phyloP scores from a whole-genome alignment of 2,888 invertebrate species.

The Lypha dubia region DNA sequence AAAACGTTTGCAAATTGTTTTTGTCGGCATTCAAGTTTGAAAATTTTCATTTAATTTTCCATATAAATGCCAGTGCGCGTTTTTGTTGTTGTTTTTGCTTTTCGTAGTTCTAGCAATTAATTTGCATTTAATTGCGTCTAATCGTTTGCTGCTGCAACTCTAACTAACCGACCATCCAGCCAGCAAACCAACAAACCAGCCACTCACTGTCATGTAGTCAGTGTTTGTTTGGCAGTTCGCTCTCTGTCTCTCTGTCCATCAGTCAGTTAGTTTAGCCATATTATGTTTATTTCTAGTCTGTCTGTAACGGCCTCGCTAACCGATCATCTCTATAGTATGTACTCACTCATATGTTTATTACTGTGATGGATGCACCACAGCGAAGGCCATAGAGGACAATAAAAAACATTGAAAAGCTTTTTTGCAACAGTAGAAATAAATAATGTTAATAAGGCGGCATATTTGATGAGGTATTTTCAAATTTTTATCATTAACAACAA shows the following conservation, averaged over 20 bases:
- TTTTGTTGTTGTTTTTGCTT: neutral
- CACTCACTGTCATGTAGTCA: constrained; percentile 55
- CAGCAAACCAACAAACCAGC: neutral
- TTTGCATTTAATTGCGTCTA: constrained; percentile 74
- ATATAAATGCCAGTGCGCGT: constrained; percentile 58
- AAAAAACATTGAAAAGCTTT: constrained; percentile 61
- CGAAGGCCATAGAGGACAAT: constrained; percentile 34
- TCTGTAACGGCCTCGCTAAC: constrained; percentile 34
- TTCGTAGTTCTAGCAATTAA: constrained; percentile 72
- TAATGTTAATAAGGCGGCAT: constrained; percentile 73
- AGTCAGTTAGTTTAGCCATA: constrained; percentile 43
- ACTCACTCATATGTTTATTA: constrained; percentile 7
- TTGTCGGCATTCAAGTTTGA: constrained; percentile 59
- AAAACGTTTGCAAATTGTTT: constrained; percentile 46
- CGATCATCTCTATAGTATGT: constrained; percentile 15
- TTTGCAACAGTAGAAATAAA: constrained; percentile 64
- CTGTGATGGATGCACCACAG: constrained; percentile 25
- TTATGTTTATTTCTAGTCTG: constrained; percentile 39
- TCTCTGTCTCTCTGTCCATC: constrained; percentile 10
- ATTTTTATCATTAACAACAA: constrained; percentile 48
- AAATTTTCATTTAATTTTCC: constrained; percentile 53
- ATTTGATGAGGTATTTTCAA: constrained; percentile 68
- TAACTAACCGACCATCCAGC: constrained; percentile 34
- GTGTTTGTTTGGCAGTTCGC: constrained; percentile 41
- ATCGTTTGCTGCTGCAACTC: constrained; percentile 68